Base-by-base conservation (phyloP, 1,140 invertebrate species). In the Heliconius congener region DNA sequence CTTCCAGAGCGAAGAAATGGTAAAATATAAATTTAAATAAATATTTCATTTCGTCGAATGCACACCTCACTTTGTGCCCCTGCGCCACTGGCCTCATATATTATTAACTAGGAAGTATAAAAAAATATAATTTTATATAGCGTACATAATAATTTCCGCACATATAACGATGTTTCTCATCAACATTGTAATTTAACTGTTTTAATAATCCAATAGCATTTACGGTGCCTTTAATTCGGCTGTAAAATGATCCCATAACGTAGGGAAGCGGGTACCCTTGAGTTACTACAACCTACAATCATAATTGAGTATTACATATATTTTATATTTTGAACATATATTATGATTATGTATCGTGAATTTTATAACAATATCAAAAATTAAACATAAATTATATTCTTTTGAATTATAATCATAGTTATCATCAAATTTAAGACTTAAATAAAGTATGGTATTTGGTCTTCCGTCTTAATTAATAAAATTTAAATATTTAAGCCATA, bases 151-250 rank as follows among this genome's bases (percentile, higher is more conserved):
- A 66, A 66, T 66, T 66, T 13, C 60, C 19, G 55, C 60, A 13
- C 11, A 16, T 30, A 27, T 66, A 66, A 66, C 5, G 60, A 66
- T 30, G 60, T 66, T 30, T 71, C 66, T 50, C 74, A 79, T 79
- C 82, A 77, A 85, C 76, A 78, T 75, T 82, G 81, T 85, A 85
- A 86, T 88, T 86, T 85, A 86, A 71, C 70, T 73, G 76, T 71
- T 84, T 86, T 86, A 87, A 88, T 88, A 84, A 82, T 74, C 76
- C 79, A 18, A 82, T 85, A 74, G 79, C 79, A 83, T 89, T 89
- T 87, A 90, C 83, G 84, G 78, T 52, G 70, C 80, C 76, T 80
- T 82, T 86, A 88, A 86, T 85, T 89, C 83, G 82, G 85, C 76
- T 85, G 81, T 89, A 89, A 88, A 89, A 57, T 37, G 80, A 80